Evolutionary conservation across 2,888 invertebrate genomes (phyloP).

Genomic region (Macaria liturata): DNA sequence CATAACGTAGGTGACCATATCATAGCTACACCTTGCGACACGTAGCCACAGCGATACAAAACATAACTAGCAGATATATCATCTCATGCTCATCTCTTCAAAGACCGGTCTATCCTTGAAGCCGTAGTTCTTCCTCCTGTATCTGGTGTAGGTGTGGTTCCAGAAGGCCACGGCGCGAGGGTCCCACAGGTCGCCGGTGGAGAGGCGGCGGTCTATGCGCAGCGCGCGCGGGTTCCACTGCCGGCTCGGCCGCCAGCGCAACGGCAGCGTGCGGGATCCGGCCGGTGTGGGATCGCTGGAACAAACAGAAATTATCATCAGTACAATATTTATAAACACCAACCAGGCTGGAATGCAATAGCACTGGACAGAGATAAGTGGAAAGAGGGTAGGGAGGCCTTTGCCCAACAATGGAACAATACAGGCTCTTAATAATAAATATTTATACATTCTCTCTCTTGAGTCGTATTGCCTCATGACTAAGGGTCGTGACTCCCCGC

Average conservation of each 20-base stretch:
- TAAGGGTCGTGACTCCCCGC: too few species aligned
- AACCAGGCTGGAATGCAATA: too few species aligned
- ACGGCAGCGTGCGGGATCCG: slow-evolving; percentile 51
- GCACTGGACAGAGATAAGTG: too few species aligned
- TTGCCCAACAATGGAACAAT: too few species aligned
- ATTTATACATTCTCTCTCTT: too few species aligned
- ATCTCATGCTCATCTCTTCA: slow-evolving; percentile 20
- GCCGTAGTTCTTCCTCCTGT: slow-evolving; percentile 55
- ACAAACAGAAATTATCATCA: slow-evolving; percentile 17
- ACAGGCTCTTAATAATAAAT: too few species aligned
- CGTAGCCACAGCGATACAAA: too few species aligned
- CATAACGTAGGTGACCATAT: too few species aligned
- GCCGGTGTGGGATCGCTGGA: slow-evolving; percentile 71
- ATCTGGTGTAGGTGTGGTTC: slow-evolving; percentile 69
- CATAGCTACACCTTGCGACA: too few species aligned
- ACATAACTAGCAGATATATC: background rate
- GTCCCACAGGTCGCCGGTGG: slow-evolving; percentile 64
- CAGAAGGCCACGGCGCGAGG: slow-evolving; percentile 56
- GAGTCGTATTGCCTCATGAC: too few species aligned
- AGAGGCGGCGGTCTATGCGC: slow-evolving; percentile 57
- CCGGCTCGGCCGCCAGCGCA: slow-evolving; percentile 67
- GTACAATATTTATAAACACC: too few species aligned
- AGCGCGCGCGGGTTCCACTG: slow-evolving; percentile 62
- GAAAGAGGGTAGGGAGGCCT: too few species aligned
- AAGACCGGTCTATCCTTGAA: slow-evolving; percentile 34